phyloP scores from a whole-genome alignment of 2,888 invertebrate genomes.

The Oscheius myriophilus region DNA sequence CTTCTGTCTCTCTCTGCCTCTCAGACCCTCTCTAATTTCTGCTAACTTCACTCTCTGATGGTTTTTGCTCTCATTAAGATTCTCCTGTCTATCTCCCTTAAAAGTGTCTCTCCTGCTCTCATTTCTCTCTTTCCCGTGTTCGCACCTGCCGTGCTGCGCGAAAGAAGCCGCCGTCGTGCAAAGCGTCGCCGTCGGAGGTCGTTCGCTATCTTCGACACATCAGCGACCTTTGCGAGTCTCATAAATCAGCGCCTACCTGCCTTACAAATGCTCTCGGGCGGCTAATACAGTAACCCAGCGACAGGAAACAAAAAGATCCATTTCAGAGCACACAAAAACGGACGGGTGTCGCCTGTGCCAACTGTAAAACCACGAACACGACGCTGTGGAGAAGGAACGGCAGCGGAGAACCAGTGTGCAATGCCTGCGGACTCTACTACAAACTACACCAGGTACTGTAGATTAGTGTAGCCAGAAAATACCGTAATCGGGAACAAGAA shows the following conservation, averaged over 20 bases:
- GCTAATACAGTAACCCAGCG: constrained; percentile 7
- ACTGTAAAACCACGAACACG: constrained; percentile 89
- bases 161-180: background rate
- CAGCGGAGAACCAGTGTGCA: constrained; percentile 94
- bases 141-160: too few relatives aligned
- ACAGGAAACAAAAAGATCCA: background rate
- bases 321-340: constrained; percentile 76
- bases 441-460: constrained; percentile 80
- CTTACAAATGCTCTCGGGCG: constrained; percentile 30
- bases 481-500: background rate
- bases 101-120: too few relatives aligned
- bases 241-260: constrained; percentile 31
- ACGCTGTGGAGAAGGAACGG: constrained; percentile 95
- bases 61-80: too few relatives aligned
- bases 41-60: too few relatives aligned
- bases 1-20: too few relatives aligned
- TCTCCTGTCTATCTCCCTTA: too few relatives aligned
- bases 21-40: too few relatives aligned
- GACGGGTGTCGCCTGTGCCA: constrained; percentile 86
- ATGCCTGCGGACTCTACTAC: constrained; percentile 96
- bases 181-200: constrained; percentile 27
- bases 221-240: constrained; percentile 26
- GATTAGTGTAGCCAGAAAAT: constrained; percentile 13
- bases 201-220: constrained; percentile 27
- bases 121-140: too few relatives aligned